Conservation (phyloP, 2,113 vertebrate species). For the Hucho hucho region DNA sequence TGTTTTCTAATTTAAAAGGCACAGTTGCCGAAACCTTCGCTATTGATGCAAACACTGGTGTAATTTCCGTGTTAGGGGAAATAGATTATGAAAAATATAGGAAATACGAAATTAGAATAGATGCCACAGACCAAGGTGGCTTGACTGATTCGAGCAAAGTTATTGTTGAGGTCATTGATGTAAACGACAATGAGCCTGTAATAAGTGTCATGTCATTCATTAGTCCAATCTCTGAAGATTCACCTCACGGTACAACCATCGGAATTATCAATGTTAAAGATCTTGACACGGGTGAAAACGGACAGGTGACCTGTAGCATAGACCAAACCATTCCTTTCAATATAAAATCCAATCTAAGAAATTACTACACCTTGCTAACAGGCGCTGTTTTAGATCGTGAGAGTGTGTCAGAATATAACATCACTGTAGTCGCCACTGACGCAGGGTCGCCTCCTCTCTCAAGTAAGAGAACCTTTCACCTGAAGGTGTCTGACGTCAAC, state of each 20-base stretch:
- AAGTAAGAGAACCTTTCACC: conserved; percentile 39
- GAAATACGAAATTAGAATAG: conserved; percentile 60
- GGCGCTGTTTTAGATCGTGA: conserved; percentile 51
- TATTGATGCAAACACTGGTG: conserved; percentile 62
- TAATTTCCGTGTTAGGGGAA: conserved; percentile 31
- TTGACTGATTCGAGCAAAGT: conserved; percentile 63
- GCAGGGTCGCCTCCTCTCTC: conserved; percentile 44
- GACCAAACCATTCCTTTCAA: conserved; percentile 33
- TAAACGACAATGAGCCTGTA: conserved; percentile 69
- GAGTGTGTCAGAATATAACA: conserved; percentile 35
- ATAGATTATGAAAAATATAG: conserved; percentile 69
- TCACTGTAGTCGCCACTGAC: conserved; percentile 39
- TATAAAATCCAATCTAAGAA: conserved; percentile 45
- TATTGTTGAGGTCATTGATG: conserved; percentile 58
- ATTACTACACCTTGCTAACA: conserved; percentile 54
- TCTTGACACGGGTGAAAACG: conserved; percentile 66
- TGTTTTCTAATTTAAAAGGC: conserved; percentile 58
- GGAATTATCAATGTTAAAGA: conserved; percentile 68
- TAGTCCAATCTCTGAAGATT: conserved; percentile 56
- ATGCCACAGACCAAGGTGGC: conserved; percentile 67
- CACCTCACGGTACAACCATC: conserved; percentile 55
- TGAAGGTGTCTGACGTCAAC: conserved; percentile 71
- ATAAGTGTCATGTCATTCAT: conserved; percentile 63
- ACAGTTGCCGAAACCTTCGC: conserved; percentile 47
- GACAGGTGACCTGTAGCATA: conserved; percentile 56